Evolutionary conservation across 2,113 vertebrate genomes (phyloP), one percentile per base, ranked within the genome.

Genomic region (Centropristis striata): DNA sequence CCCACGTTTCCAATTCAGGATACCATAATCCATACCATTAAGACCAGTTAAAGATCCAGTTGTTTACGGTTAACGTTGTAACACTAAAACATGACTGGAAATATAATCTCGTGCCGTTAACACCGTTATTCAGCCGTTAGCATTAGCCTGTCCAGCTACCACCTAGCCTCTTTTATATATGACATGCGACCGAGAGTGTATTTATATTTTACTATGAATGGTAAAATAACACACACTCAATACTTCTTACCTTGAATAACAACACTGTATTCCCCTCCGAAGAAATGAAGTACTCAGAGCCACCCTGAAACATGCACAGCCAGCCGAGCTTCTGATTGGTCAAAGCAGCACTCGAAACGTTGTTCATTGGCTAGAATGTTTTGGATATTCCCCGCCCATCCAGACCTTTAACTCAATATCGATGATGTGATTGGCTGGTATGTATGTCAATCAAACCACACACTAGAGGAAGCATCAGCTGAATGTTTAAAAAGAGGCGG

Each of bases 241-340:
- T 39, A 82, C 5, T 41, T 86, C 90, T 90, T 89, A 94, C 93
- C 92, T 76, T 91, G 37, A 65, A 72, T 50, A 13, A 8, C 32
- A 42, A 67, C 53, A 58, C 23, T n/a, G 59, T 44, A 7, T 46
- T 80, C 39, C 51, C 57, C 65, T 61, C 8, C 46, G 55, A 44
- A 46, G 49, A 64, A 37, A 51, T 5, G 58, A 70, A 60, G 54
- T 57, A 18, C 47, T 70, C 63, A 76, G 20, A 55, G n/a, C 82
- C 63, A 64, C 74, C 75, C 75, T 14, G 84, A 83, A 68, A 63
- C 75, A 39, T 0, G 44, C 60, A 55, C 32, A 2, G 39, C 10
- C 73, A 57, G 53, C 2, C 49, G 37, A 6, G 23, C 39, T 60
- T 25, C 55, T 84, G 75, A 94, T 95, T 95, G 94, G 94, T 1